Percentiles rank a stretch among this genome's conserved stretches.
Conservation (phyloP, 1,140 invertebrate genomes). For the Kradibia gibbosae region DNA sequence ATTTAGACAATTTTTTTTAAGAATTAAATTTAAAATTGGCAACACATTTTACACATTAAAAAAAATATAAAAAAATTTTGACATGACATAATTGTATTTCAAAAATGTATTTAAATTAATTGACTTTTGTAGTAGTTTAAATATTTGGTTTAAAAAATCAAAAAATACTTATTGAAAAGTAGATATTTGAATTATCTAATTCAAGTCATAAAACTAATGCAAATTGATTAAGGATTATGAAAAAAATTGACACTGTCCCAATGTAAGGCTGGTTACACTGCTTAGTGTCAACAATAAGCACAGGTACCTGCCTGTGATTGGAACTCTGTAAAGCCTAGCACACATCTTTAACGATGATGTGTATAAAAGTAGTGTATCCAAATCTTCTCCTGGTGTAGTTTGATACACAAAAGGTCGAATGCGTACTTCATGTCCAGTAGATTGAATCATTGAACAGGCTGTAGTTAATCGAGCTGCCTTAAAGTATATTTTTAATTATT, state of each 20-base stretch:
- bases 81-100: too few species aligned
- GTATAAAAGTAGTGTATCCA: constrained; percentile 84
- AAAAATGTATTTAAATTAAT: not conserved
- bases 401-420: constrained; percentile 86
- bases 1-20: too few species aligned
- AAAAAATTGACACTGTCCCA: constrained; percentile 77
- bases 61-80: too few species aligned
- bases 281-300: constrained; percentile 77
- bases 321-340: constrained; percentile 81
- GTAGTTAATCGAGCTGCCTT: constrained; percentile 85
- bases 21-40: too few species aligned
- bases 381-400: constrained; percentile 80
- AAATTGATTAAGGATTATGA: constrained; percentile 25
- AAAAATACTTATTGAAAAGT: constrained; percentile 6
- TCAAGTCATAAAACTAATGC: constrained; percentile 12
- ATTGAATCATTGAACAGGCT: constrained; percentile 80
- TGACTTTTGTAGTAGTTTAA: not conserved
- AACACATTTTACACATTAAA: too few species aligned
- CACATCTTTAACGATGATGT: constrained; percentile 82
- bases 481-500: constrained; percentile 58
- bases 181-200: constrained; percentile 18
- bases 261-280: constrained; percentile 76
- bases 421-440: constrained; percentile 83
- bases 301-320: constrained; percentile 79
- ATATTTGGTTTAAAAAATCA: not conserved